Conservation (phyloP, 2,113 vertebrate species). For the Rafetus swinhoei region DNA sequence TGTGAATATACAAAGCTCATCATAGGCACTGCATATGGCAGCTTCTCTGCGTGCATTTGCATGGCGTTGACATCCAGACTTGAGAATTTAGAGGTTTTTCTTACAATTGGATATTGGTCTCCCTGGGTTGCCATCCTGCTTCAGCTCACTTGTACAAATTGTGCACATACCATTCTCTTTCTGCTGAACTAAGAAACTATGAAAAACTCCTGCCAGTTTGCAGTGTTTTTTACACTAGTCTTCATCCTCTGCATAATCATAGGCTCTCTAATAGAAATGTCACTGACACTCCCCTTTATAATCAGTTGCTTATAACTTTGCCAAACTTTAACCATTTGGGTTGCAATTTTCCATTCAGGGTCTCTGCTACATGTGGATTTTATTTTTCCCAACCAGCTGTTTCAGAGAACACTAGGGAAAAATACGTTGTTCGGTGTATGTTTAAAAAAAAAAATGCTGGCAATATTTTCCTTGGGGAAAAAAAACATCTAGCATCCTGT, state of each 20-base stretch:
- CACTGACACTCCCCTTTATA: too few relatives aligned
- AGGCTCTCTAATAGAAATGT: too few relatives aligned
- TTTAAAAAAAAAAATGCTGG: not conserved
- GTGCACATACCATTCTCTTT: not conserved
- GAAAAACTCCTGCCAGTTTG: not conserved
- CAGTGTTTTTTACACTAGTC: not conserved
- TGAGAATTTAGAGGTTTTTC: conserved; percentile 9
- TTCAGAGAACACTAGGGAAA: not conserved
- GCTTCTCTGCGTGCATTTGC: not conserved
- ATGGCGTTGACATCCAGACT: not conserved
- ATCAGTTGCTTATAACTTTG: too few relatives aligned
- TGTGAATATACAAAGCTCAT: not conserved
- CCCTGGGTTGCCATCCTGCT: not conserved
- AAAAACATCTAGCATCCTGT: not conserved
- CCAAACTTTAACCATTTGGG: too few relatives aligned
- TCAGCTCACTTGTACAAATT: not conserved
- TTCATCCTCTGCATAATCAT: not conserved
- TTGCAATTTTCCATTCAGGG: not conserved
- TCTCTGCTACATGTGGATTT: not conserved
- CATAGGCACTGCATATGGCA: not conserved
- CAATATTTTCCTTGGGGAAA: not conserved
- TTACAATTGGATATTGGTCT: not conserved
- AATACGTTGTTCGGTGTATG: not conserved
- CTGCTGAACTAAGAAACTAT: not conserved
- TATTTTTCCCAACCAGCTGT: not conserved